Base-by-base conservation (phyloP, 2,888 invertebrate genomes). In the Acrocera orbiculus region DNA sequence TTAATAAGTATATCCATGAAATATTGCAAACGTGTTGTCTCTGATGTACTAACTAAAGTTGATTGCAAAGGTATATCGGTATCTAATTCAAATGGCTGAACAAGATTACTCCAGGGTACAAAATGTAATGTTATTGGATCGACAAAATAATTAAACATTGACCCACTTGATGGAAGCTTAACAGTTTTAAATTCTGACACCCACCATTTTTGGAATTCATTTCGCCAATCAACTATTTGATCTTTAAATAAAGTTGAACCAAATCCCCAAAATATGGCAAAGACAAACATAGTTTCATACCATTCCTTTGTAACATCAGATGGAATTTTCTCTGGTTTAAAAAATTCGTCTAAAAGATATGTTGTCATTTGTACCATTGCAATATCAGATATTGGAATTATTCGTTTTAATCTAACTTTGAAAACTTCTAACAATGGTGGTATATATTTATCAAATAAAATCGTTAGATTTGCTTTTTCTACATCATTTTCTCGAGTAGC, bases 161-260 rank as follows among this genome's bases (percentile, higher is more conserved):
- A 85, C 3, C 82, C 86, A 3, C 70, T 66, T 0, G 70, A 51
- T 0, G 93, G 92, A 58, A 92, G 90, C 58, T 83, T 85, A 16
- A 93, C 71, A 1, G 79, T 69, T 59, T 89, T 92, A 56, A 90
- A 93, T 61, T 93, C 93, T 42, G 77, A 81, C 14, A 71, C 65
- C 69, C 89, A 95, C 92, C 92, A 93, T 57, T 89, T 92, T 51
- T 81, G 85, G 56, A 93, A 93, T 52, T 93, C 93, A 45, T 79
- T 79, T 27, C 92, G 71, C 76, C 90, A 86, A 54, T 93, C 92
- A 4, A 81, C 69, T 26, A 87, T 63, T 65, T 89, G 78, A 63
- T 92, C 92, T 66, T 87, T 87, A 58, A 85, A 90, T 36, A 85
- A 68, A 0, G 79, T 75, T 0, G 92, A 87, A 2, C 93, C 93